Percentiles rank a stretch among this genome's conserved stretches.
These are phyloP conservation scores for Euschistus heros DNA, from an alignment of 1,140 invertebrate species.

Conservation along the genomic window DNA sequence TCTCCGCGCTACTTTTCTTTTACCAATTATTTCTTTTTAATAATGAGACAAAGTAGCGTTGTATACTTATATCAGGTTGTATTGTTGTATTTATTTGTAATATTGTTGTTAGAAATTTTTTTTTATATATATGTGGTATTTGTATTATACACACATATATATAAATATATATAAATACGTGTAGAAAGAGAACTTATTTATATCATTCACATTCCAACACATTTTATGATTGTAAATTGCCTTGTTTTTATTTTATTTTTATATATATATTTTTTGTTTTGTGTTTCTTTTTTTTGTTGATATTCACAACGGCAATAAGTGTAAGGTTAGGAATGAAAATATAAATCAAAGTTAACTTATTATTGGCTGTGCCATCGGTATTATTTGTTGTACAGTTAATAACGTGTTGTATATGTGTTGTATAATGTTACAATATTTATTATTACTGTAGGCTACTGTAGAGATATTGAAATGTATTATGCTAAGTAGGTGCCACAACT, in stretches of 20 bases:
- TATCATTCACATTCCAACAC: conserved; percentile 2
- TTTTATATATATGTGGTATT: neutral
- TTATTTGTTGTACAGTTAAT: conserved; percentile 19
- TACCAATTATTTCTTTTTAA: conserved; percentile 1
- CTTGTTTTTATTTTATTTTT: neutral
- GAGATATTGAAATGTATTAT: no score
- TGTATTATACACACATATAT: neutral
- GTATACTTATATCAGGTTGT: conserved; percentile 1
- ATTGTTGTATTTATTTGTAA: conserved; percentile 9
- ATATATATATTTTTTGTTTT: neutral
- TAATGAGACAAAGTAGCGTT: conserved; percentile 6
- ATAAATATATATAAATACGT: neutral
- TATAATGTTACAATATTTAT: conserved; percentile 8
- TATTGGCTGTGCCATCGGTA: conserved; percentile 23
- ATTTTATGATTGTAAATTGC: neutral
- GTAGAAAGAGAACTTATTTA: neutral
- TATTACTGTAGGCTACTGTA: neutral
- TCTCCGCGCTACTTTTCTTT: conserved; percentile 1
- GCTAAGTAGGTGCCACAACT: no score
- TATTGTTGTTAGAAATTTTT: neutral
- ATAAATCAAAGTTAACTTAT: conserved; percentile 12
- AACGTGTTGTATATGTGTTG: neutral
- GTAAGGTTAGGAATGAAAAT: conserved; percentile 12
- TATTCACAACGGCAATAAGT: conserved; percentile 18
- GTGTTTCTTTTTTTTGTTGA: neutral